Evolutionary conservation across 2,797 vertebrate genomes (phyloP).

Genomic region (Petrocephalus schoutedeni): DNA sequence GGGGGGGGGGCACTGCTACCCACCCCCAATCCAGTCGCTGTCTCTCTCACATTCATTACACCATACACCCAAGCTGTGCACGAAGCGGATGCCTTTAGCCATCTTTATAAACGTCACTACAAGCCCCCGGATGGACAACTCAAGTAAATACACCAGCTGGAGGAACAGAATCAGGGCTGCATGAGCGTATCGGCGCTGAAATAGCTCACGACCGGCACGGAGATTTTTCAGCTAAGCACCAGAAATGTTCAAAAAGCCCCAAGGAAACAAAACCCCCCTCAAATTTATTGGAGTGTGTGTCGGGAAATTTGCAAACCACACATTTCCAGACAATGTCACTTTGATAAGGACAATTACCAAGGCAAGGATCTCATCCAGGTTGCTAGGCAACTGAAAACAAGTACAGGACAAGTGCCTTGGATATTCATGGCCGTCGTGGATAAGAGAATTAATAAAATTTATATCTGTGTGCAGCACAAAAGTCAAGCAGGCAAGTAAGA

Average conservation of each 20-base stretch:
- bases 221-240: neutral
- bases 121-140: neutral
- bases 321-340: slow-evolving; percentile 25
- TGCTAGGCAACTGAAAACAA: slow-evolving; percentile 64
- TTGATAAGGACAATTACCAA: slow-evolving; percentile 36
- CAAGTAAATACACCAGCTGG: neutral
- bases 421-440: slow-evolving; percentile 31
- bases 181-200: neutral
- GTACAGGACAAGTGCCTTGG: slow-evolving; percentile 45
- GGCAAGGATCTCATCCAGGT: slow-evolving; percentile 51
- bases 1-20: neutral
- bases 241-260: neutral
- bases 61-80: neutral
- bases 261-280: neutral
- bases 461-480: neutral
- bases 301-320: slow-evolving; percentile 30
- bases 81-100: neutral
- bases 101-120: neutral
- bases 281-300: neutral
- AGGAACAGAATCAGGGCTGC: neutral
- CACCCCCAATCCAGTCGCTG: neutral
- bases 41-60: neutral
- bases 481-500: neutral
- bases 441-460: neutral
- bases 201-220: neutral